A percentile compares a stretch with the other conserved stretches of the same genome.
Evolutionary conservation across 1,140 invertebrate species (phyloP).

Genomic region (Temnothorax longispinosus): DNA sequence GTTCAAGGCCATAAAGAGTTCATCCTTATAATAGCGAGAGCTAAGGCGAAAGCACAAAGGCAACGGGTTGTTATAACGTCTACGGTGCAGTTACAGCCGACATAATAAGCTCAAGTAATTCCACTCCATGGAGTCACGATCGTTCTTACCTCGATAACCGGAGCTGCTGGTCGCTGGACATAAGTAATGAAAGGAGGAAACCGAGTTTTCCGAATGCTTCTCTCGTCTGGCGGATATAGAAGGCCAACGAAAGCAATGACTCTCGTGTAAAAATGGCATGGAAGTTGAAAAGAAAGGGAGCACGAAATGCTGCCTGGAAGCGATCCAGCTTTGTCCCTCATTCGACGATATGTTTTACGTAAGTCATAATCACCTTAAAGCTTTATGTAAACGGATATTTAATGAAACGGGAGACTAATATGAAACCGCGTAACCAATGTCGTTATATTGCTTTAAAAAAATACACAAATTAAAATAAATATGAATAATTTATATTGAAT

Average conservation of each 20-base stretch:
- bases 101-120: slow-evolving; percentile 68
- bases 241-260: slow-evolving; percentile 62
- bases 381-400: slow-evolving; percentile 9
- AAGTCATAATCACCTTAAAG: slow-evolving; percentile 58
- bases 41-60: neutral
- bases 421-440: neutral
- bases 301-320: slow-evolving; percentile 56
- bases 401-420: neutral
- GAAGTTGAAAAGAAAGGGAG: slow-evolving; percentile 28
- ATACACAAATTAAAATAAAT: neutral
- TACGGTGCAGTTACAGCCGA: slow-evolving; percentile 13
- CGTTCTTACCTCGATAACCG: slow-evolving; percentile 64
- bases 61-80: slow-evolving; percentile 37
- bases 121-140: slow-evolving; percentile 61
- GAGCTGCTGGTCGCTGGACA: slow-evolving; percentile 59
- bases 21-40: neutral
- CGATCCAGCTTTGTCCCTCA: slow-evolving; percentile 57
- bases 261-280: slow-evolving; percentile 33
- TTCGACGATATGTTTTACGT: slow-evolving; percentile 43
- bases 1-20: neutral
- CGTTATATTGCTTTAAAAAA: neutral
- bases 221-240: slow-evolving; percentile 60
- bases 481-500: neutral
- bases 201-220: slow-evolving; percentile 65
- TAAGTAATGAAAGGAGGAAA: slow-evolving; percentile 72